Conservation (phyloP, 2,113 vertebrate genomes). For the Gorilla gorilla region DNA sequence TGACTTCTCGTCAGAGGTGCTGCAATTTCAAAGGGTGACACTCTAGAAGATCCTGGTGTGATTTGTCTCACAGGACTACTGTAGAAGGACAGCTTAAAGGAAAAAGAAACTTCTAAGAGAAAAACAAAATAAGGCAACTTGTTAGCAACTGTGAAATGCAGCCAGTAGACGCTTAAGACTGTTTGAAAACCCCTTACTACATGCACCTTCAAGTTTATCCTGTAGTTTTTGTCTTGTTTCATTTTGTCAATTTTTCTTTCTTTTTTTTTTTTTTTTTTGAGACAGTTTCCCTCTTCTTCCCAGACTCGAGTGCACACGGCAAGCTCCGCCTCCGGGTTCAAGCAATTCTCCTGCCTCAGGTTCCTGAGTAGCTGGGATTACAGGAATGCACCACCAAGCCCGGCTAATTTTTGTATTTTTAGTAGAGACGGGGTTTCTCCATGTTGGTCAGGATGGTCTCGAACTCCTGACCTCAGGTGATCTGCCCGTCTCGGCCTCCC, state of each 20-base stretch:
- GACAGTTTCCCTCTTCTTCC: too few relatives aligned
- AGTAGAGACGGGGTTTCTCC: too few relatives aligned
- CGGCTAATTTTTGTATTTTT: too few relatives aligned
- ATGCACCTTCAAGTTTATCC: constrained; percentile 65
- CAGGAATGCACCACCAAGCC: too few relatives aligned
- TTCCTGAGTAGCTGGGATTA: too few relatives aligned
- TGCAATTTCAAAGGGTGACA: constrained; percentile 53
- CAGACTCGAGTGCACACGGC: too few relatives aligned
- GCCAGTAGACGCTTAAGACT: constrained; percentile 65
- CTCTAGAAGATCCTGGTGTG: constrained; percentile 64
- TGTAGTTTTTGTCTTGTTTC: constrained; percentile 13
- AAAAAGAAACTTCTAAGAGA: constrained; percentile 61
- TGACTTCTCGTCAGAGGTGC: constrained; percentile 43
- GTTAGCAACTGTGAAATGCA: constrained; percentile 67
- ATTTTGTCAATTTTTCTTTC: neutral
- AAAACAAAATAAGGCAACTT: constrained; percentile 61
- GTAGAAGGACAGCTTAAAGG: constrained; percentile 67
- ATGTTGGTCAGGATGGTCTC: too few relatives aligned
- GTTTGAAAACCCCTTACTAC: constrained; percentile 21
- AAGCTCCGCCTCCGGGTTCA: too few relatives aligned
- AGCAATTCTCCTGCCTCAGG: too few relatives aligned
- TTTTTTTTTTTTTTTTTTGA: neutral
- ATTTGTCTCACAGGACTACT: constrained; percentile 64
- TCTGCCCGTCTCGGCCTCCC: too few relatives aligned
- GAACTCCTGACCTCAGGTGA: too few relatives aligned